Conservation (phyloP, 2,113 vertebrate genomes). For the Ceyx melanurus region DNA sequence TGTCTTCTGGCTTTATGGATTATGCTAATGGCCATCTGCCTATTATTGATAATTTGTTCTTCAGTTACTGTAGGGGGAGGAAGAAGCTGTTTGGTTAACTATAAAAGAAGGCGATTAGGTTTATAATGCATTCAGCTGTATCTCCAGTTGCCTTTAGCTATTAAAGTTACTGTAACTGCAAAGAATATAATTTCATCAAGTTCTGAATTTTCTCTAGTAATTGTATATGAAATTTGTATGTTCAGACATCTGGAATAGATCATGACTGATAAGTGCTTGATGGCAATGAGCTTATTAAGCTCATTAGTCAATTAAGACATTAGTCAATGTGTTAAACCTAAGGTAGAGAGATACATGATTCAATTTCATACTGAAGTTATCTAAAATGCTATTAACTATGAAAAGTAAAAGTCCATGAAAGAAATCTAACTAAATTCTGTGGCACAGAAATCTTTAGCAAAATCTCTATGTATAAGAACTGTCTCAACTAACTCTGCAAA, state of each 20-base stretch:
- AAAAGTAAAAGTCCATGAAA: not conserved
- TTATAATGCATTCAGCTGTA: slow-evolving; percentile 63
- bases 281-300: not conserved
- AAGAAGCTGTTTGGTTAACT: slow-evolving; percentile 53
- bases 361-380: slow-evolving; percentile 6
- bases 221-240: not conserved
- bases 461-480: not conserved
- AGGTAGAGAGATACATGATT: not conserved
- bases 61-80: slow-evolving; percentile 59
- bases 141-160: slow-evolving; percentile 61
- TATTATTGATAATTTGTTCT: slow-evolving; percentile 77
- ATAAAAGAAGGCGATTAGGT: slow-evolving; percentile 60
- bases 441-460: not conserved
- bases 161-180: slow-evolving; percentile 6
- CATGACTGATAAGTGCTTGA: not conserved
- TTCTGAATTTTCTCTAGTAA: not conserved
- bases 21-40: slow-evolving; percentile 79
- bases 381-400: not conserved
- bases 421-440: not conserved
- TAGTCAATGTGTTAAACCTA: not conserved
- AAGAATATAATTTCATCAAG: not conserved
- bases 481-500: not conserved
- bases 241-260: not conserved
- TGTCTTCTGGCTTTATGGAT: slow-evolving; percentile 75
- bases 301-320: too few relatives aligned